Base-by-base conservation (phyloP, 2,888 invertebrate genomes). In the Ennomos erosarius region DNA sequence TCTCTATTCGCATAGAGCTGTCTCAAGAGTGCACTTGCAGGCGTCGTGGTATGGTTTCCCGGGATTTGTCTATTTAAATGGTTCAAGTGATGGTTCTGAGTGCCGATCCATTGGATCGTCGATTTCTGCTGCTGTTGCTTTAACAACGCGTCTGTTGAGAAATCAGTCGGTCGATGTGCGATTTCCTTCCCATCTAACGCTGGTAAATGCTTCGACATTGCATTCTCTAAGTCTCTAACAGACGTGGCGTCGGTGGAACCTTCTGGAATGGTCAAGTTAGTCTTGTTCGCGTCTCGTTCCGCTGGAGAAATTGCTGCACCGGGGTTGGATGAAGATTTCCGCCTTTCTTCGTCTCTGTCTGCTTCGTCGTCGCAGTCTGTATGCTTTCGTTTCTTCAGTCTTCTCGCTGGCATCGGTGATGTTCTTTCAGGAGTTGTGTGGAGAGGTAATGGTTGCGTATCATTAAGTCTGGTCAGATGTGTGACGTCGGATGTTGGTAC, bases 131-230 rank as follows among this genome's bases (percentile, higher is more conserved):
- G 96, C 67, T 95, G 95, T 69, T 97, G 97, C 77, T 97, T 97
- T 44, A 97, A 87, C 39, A 97, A 87, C 0, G 97, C 95, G 77
- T 97, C 97, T 0, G 97, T 96, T 69, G 97, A 97, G 79, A 98
- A 98, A 79, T 98, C 98, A 0, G 98, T 97, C 1, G 96, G 96
- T 73, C 96, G 94, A 75, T 96, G 95, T 0, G 94, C 87, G 49
- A 93, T 88, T 75, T 93, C 90, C 57, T 93, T 91, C 0, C 89
- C 90, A 53, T 93, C 93, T 68, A 94, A 85, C 45, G 94, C 82
- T 0, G 97, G 97, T 58, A 99, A 90, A 90, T 98, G 98, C 79
- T 98, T 98, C 13, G 98, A 98, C 98, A 99, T 99, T 45, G 98
- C 98, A 78, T 98, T 98, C 85, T 99, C 98, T 70, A 99, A 92